Conservation (phyloP, 2,113 vertebrate genomes). For the Prinia subflava region DNA sequence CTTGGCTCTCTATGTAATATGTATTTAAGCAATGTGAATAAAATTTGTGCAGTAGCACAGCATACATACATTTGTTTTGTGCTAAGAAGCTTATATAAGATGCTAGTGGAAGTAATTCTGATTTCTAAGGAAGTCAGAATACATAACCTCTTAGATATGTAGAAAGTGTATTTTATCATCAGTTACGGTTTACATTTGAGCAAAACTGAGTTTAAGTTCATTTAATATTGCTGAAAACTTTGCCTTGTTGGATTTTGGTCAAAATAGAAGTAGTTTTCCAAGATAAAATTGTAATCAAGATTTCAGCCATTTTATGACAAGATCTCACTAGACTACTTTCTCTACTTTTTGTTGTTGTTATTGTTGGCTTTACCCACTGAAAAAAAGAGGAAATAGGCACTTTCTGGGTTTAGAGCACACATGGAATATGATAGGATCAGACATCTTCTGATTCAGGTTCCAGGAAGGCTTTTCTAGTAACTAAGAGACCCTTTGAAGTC, state of each 20-base stretch:
- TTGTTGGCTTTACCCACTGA: not conserved
- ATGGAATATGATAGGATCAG: constrained; percentile 53
- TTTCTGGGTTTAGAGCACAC: constrained; percentile 33
- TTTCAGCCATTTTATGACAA: not conserved
- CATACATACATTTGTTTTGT: not conserved
- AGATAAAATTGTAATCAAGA: not conserved
- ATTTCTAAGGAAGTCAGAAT: not conserved
- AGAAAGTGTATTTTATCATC: not conserved
- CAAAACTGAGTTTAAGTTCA: not conserved
- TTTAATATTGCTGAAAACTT: not conserved
- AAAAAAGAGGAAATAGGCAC: not conserved
- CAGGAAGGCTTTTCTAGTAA: constrained; percentile 42
- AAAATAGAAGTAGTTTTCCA: not conserved
- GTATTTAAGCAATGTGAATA: not conserved
- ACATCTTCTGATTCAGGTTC: constrained; percentile 54
- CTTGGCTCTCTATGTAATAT: not conserved
- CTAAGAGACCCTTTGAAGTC: constrained; percentile 54
- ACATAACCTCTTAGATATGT: not conserved
- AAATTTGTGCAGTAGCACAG: not conserved
- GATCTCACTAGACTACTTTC: not conserved
- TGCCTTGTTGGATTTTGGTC: not conserved
- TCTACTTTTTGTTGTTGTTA: not conserved
- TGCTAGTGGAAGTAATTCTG: not conserved
- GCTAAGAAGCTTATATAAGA: not conserved
- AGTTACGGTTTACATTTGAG: not conserved